Conservation (phyloP, 2,113 vertebrate genomes). For the Pseudois nayaur region DNA sequence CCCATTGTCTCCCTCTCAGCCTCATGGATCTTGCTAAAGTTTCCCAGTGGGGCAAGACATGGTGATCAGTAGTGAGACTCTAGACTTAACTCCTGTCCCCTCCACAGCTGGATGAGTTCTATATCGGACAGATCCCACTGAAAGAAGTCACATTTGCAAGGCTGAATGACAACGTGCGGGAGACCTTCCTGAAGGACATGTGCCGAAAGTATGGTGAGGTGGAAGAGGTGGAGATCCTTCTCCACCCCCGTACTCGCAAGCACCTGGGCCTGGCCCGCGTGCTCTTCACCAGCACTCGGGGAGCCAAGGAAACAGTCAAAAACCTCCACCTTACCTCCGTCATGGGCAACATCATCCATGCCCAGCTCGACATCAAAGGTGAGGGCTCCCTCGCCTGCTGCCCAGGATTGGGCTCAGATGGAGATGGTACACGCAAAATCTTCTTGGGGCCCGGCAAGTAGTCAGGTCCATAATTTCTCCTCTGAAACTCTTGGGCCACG, state of each 20-base stretch:
- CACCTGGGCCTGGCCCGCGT: conserved; percentile 93
- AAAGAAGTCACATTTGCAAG: conserved; percentile 95
- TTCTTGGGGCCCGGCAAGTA: neutral
- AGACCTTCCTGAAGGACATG: conserved; percentile 94
- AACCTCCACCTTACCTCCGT: conserved; percentile 94
- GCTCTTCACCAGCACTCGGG: conserved; percentile 90
- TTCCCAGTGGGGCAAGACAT: neutral
- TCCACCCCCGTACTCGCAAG: conserved; percentile 92
- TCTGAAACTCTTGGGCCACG: neutral
- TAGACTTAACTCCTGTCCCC: neutral
- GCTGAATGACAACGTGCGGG: conserved; percentile 94
- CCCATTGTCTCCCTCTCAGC: neutral
- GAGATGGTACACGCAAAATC: neutral
- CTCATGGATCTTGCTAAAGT: neutral
- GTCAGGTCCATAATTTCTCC: neutral
- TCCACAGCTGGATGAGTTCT: conserved; percentile 91
- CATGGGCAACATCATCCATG: conserved; percentile 95
- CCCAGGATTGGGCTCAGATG: neutral
- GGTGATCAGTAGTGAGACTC: neutral
- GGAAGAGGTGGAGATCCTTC: conserved; percentile 94
- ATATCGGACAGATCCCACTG: conserved; percentile 92
- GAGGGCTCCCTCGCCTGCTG: neutral
- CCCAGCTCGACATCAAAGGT: conserved; percentile 94
- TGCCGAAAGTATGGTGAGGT: conserved; percentile 94
- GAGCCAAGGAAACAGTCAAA: conserved; percentile 92